phyloP scores from a whole-genome alignment of 2,797 vertebrate genomes.

The Hylomyscus alleni region DNA sequence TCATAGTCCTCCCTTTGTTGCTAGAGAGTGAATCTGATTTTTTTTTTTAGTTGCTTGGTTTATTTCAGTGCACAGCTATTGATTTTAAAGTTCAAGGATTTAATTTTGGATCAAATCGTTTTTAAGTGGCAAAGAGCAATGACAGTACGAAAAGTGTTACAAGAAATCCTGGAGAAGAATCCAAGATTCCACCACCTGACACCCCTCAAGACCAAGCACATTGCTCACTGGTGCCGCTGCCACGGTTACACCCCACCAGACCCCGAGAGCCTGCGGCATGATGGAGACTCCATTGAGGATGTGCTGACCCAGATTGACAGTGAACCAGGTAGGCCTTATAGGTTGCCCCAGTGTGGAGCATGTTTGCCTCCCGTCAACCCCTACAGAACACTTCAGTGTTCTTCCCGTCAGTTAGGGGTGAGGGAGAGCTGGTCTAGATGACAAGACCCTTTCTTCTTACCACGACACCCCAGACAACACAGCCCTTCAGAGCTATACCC shows the following conservation, averaged over 20 bases:
- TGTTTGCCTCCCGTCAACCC: too few species aligned
- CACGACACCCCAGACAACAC: neutral
- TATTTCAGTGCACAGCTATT: neutral
- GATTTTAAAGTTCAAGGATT: conserved; percentile 22
- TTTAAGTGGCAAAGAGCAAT: conserved; percentile 97
- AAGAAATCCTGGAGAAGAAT: conserved; percentile 95
- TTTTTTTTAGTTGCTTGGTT: neutral
- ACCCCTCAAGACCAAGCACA: conserved; percentile 95
- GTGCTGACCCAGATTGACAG: conserved; percentile 98
- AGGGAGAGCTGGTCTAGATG: neutral
- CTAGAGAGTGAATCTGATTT: neutral
- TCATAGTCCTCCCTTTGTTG: neutral
- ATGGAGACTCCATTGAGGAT: conserved; percentile 97
- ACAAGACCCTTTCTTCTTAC: neutral
- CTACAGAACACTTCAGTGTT: neutral
- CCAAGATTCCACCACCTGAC: conserved; percentile 94
- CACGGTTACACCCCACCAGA: conserved; percentile 96
- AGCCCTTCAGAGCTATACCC: neutral
- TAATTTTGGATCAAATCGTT: conserved; percentile 50
- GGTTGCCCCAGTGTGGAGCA: neutral
- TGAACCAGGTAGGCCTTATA: conserved; percentile 91
- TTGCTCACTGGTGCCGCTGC: conserved; percentile 97
- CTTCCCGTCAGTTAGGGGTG: neutral
- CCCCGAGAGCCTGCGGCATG: conserved; percentile 91
- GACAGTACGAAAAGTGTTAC: conserved; percentile 94